Base-by-base conservation (phyloP, 2,888 invertebrate species). In the Euphydryas editha region DNA sequence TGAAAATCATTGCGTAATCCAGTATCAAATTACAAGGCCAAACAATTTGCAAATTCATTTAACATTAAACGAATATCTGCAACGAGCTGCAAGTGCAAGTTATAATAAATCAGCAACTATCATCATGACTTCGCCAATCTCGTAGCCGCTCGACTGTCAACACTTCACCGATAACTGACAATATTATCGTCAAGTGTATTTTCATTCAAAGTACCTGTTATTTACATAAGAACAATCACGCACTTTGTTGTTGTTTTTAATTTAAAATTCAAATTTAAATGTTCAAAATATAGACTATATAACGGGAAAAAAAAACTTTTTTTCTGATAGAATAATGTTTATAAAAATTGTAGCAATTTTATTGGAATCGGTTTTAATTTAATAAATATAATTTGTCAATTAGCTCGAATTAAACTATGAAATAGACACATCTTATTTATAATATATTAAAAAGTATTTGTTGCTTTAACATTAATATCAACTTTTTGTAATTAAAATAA, bases 161-260 rank as follows among this genome's bases (percentile, higher is more conserved):
- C 75, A 73, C 76, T 72, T 72, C 67, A 74, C 76, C 72, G 76
- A 76, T 76, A 76, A 69, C 77, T 77, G 79, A 79, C 79, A 80
- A 75, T 75, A 73, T 75, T 78, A 78, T 77, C 76, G 72, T 58
- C 69, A 72, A 57, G 65, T 76, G 77, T 76, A 75, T 74, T 69
- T 72, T 68, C 70, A 69, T 76, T 76, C 76, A 76, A 72, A 49
- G 60, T 63, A 70, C 18, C 63, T 70, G 62, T 70, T 68, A 63
- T 49, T 70, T 68, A 65, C 44, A 49, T 60, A 49, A 21, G 49
- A 49, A 49, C 21, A 49, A 49, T 15, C 24, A 24, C 15, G 15
- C 5, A n/a, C n/a, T 6, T 3, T n/a, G 15, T 44, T 15, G 15
- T 44, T 44, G 15, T 47, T 47, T 0, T 8, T 18, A 3, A 4